Evolutionary conservation across 1,140 invertebrate genomes (phyloP), one percentile per base, ranked within the genome.

Genomic region (Apocrypta bakeri): DNA sequence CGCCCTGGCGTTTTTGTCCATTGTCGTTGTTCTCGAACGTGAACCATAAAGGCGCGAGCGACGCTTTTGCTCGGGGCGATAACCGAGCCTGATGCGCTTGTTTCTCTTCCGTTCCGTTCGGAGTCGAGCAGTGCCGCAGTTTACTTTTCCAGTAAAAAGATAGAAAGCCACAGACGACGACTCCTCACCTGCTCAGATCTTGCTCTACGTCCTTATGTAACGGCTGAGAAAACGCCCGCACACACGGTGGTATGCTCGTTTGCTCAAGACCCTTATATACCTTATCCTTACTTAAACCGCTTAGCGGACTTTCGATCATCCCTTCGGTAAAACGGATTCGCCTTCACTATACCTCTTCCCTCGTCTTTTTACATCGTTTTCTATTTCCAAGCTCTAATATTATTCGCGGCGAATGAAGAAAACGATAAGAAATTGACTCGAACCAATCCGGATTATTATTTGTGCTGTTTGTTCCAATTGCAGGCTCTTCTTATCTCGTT

Each of bases 1-100:
- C 64, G 27, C 64, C 24, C 25, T 17, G 6, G 24, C 64, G n/a
- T 66, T 66, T 66, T 66, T 29, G 64, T 21, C 64, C 64, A 66
- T 66, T 66, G 64, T 66, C 64, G 64, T 66, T 66, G 64, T 66
- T 66, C 64, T 66, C 64, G 64, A 66, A 66, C 64, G 64, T 27
- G 64, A 29, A 66, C 64, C 64, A 29, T 66, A 66, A 66, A 66
- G 24, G 64, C 64, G 64, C 24, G 64, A 2, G 56, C 56, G 56
- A 61, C 27, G 64, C 64, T 66, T 24, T 25, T 29, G 24, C 64
- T 66, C n/a, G 17, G 12, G 64, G 64, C 64, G 64, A 66, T 66
- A 66, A 27, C 25, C 24, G 24, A 66, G 24, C 64, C 64, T 27
- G 64, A 66, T 66, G 64, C 64, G 64, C 27, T 66, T 66, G 64